These are phyloP conservation scores for Lycocerus yunnanus DNA, from an alignment of 2,888 invertebrate genomes.

Conservation along the genomic window DNA sequence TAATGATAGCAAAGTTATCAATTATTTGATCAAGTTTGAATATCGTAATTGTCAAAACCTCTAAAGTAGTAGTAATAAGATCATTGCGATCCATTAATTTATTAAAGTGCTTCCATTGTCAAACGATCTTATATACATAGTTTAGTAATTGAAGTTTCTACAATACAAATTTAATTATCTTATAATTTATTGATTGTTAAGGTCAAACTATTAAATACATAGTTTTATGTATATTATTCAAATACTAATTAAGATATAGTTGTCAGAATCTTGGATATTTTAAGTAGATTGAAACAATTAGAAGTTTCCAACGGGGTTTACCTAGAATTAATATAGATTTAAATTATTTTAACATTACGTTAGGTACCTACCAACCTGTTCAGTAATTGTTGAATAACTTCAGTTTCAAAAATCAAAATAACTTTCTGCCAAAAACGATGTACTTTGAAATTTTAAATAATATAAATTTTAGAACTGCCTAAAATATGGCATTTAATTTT, in stretches of 20 bases:
- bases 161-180: not conserved
- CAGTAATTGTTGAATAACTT: no score
- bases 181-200: not conserved
- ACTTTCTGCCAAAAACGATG: no score
- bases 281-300: no score
- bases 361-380: no score
- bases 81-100: not conserved
- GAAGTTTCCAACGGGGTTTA: no score
- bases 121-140: not conserved
- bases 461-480: not conserved
- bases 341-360: no score
- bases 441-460: no score
- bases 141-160: not conserved
- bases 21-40: not conserved
- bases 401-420: no score
- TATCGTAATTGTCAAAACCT: not conserved
- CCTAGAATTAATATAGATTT: no score
- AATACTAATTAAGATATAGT: no score
- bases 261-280: no score
- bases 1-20: not conserved
- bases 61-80: not conserved
- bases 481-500: not conserved
- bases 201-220: not conserved
- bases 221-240: no score
- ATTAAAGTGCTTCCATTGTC: not conserved